Percentiles rank a stretch among this genome's conserved stretches.
phyloP scores from a whole-genome alignment of 2,797 vertebrate species.

The Anguilla megastoma region DNA sequence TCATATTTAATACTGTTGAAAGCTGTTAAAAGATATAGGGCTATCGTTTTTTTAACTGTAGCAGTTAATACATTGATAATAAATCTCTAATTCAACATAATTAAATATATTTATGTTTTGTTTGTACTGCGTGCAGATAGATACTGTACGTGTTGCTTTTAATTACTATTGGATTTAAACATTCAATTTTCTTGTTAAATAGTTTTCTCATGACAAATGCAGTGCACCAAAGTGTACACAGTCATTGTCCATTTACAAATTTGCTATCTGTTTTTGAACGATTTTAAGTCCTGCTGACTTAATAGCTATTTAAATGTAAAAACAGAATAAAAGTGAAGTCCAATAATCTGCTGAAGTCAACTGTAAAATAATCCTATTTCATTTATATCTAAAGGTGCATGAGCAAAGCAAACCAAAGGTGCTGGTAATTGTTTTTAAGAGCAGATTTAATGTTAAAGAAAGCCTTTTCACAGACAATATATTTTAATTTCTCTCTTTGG shows the following conservation, averaged over 20 bases:
- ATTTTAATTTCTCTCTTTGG: slow-evolving; percentile 25
- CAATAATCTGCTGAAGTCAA: slow-evolving; percentile 13
- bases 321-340: not conserved
- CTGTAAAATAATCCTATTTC: slow-evolving; percentile 3
- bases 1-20: not conserved
- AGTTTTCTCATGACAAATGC: not conserved
- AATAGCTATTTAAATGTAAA: not conserved
- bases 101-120: not conserved
- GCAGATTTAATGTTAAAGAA: not conserved
- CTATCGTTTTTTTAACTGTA: not conserved
- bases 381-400: not conserved
- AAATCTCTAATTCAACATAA: not conserved
- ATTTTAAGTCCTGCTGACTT: not conserved
- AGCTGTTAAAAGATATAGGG: not conserved
- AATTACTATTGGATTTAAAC: not conserved
- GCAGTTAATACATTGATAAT: not conserved
- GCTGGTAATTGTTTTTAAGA: slow-evolving; percentile 21
- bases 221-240: not conserved
- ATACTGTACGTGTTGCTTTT: not conserved
- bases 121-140: not conserved
- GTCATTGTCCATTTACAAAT: not conserved
- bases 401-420: not conserved
- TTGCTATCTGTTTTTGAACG: not conserved
- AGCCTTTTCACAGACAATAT: slow-evolving; percentile 18
- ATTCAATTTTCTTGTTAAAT: not conserved